Percentiles rank a stretch among this genome's conserved stretches.
These are phyloP conservation scores for Steatornis caripensis DNA, from an alignment of 2,113 vertebrate species.

Conservation along the genomic window DNA sequence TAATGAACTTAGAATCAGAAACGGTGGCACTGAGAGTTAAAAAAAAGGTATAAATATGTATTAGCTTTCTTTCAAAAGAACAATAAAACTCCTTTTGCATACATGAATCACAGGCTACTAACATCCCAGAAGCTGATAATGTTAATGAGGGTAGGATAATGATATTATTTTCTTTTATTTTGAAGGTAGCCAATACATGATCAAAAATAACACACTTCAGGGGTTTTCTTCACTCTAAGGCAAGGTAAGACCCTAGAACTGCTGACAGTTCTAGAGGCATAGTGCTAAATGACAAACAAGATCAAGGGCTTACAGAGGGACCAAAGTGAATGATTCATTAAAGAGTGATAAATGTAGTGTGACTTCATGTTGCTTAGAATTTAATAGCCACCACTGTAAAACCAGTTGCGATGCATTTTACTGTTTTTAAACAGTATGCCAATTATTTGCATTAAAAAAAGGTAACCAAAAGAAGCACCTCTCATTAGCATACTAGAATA, in stretches of 20 bases:
- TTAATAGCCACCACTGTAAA: constrained; percentile 37
- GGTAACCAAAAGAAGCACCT: neutral
- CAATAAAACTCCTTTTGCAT: constrained; percentile 67
- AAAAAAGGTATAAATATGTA: constrained; percentile 74
- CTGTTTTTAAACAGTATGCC: constrained; percentile 40
- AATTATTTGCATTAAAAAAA: constrained; percentile 56
- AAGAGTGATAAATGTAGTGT: constrained; percentile 61
- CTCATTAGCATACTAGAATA: constrained; percentile 45
- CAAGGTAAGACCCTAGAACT: constrained; percentile 40
- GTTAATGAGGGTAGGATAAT: constrained; percentile 64
- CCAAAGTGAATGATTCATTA: constrained; percentile 68
- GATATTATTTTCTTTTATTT: constrained; percentile 23
- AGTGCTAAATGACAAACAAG: constrained; percentile 70
- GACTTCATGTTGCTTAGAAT: constrained; percentile 40
- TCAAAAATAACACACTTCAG: constrained; percentile 54
- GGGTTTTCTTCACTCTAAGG: constrained; percentile 16
- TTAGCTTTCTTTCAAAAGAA: constrained; percentile 64
- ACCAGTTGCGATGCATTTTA: constrained; percentile 35
- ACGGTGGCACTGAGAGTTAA: constrained; percentile 41
- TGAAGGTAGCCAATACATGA: constrained; percentile 39
- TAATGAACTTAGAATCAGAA: neutral
- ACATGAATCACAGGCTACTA: constrained; percentile 61
- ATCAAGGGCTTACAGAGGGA: constrained; percentile 55
- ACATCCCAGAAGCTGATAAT: constrained; percentile 32
- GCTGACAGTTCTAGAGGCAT: constrained; percentile 67